phyloP scores from a whole-genome alignment of 2,113 vertebrate species.

The Perca flavescens region DNA sequence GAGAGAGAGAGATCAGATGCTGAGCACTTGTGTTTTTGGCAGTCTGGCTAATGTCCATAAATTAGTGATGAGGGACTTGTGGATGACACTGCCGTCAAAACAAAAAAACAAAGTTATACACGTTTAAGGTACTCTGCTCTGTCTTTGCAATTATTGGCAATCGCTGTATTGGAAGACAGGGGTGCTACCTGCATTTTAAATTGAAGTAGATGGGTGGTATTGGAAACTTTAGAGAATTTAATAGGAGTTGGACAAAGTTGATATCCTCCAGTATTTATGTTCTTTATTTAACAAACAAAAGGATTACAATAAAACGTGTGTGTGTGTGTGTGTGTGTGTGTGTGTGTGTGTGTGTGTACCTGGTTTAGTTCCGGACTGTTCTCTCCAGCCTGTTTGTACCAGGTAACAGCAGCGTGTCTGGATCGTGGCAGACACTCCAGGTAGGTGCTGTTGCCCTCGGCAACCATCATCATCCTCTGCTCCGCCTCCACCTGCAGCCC shows the following conservation, averaged over 20 bases:
- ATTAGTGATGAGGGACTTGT: not conserved
- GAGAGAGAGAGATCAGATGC: not conserved
- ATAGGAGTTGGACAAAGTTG: not conserved
- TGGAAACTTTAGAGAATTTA: not conserved
- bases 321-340: slow-evolving; percentile 1
- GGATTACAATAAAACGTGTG: not conserved
- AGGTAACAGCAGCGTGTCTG: slow-evolving; percentile 84
- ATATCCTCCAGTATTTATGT: not conserved
- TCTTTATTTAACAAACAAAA: not conserved
- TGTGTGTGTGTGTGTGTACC: slow-evolving; percentile 63
- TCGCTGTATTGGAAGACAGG: not conserved
- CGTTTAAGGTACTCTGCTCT: not conserved
- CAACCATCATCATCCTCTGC: slow-evolving; percentile 85
- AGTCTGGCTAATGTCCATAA: not conserved
- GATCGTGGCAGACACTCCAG: slow-evolving; percentile 88
- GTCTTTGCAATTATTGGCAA: slow-evolving; percentile 3
- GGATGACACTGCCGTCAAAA: not conserved
- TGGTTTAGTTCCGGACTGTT: slow-evolving; percentile 84
- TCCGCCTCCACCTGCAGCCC: slow-evolving; percentile 85
- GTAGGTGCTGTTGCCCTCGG: slow-evolving; percentile 87
- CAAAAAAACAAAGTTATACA: not conserved
- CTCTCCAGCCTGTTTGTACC: slow-evolving; percentile 85
- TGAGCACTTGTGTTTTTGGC: not conserved
- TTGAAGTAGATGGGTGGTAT: not conserved
- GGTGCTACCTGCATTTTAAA: not conserved